A percentile compares a stretch with the other conserved stretches of the same genome.
phyloP scores from a whole-genome alignment of 2,113 vertebrate species.

The Phoenicopterus ruber region DNA sequence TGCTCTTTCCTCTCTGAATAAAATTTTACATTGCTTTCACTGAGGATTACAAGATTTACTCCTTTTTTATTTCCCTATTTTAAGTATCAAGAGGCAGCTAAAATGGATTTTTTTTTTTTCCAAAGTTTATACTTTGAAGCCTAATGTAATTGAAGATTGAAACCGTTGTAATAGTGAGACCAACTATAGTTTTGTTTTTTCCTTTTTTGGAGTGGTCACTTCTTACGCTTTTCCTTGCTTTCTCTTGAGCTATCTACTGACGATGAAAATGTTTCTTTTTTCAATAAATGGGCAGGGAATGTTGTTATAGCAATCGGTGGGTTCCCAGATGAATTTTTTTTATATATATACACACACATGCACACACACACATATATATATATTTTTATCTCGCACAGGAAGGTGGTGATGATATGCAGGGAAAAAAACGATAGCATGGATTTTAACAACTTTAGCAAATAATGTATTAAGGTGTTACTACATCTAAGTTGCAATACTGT shows the following conservation, averaged over 20 bases:
- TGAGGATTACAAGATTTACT: neutral
- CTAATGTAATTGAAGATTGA: neutral
- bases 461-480: neutral
- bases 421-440: neutral
- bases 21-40: neutral
- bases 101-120: neutral
- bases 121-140: neutral
- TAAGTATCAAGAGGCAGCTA: neutral
- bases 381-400: neutral
- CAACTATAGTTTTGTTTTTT: neutral
- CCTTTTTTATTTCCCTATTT: neutral
- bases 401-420: neutral
- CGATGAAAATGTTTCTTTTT: neutral
- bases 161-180: neutral
- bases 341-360: too few relatives aligned
- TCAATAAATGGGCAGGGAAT: neutral
- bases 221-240: neutral
- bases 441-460: neutral
- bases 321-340: neutral
- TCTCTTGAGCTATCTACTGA: neutral
- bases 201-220: neutral
- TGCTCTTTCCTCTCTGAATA: neutral
- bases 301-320: neutral
- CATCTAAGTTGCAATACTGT: conserved; percentile 56
- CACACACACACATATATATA: too few relatives aligned